Evolutionary conservation across 2,797 vertebrate genomes (phyloP).

Genomic region (Tachyglossus aculeatus): DNA sequence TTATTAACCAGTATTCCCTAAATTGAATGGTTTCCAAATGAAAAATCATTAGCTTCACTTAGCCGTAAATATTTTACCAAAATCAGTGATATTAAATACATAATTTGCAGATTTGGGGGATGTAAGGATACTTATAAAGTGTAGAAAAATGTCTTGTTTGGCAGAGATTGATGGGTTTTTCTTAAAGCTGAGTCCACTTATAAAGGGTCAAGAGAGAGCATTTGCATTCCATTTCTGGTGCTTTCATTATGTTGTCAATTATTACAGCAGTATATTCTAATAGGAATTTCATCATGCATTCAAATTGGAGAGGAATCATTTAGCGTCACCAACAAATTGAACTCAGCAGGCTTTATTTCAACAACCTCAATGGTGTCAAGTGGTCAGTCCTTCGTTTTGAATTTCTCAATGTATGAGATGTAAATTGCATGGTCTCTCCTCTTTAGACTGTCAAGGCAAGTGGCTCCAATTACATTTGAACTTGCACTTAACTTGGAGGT

Average conservation of each 20-base stretch:
- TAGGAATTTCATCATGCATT: constrained; percentile 65
- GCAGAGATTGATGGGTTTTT: constrained; percentile 1
- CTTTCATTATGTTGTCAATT: constrained; percentile 61
- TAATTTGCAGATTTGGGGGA: no score
- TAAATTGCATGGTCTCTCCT: constrained; percentile 67
- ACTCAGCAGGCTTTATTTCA: constrained; percentile 71
- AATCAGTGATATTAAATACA: no score
- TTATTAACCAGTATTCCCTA: no score
- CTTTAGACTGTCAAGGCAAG: constrained; percentile 59
- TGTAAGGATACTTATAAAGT: no score
- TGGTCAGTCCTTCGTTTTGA: constrained; percentile 72
- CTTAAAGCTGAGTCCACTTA: not conserved
- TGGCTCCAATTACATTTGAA: constrained; percentile 59
- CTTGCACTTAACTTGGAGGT: constrained; percentile 48
- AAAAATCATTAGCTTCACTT: no score
- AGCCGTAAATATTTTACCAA: no score
- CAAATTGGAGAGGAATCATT: constrained; percentile 59
- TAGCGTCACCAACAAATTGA: constrained; percentile 68
- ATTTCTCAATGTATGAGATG: constrained; percentile 71
- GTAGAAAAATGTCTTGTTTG: not conserved
- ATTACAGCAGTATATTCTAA: constrained; percentile 49
- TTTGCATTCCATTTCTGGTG: constrained; percentile 39
- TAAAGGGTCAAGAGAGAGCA: constrained; percentile 36
- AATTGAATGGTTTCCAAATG: no score
- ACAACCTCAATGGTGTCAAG: constrained; percentile 68